phyloP scores from a whole-genome alignment of 2,797 vertebrate genomes.

The Pantherophis alleghaniensis region DNA sequence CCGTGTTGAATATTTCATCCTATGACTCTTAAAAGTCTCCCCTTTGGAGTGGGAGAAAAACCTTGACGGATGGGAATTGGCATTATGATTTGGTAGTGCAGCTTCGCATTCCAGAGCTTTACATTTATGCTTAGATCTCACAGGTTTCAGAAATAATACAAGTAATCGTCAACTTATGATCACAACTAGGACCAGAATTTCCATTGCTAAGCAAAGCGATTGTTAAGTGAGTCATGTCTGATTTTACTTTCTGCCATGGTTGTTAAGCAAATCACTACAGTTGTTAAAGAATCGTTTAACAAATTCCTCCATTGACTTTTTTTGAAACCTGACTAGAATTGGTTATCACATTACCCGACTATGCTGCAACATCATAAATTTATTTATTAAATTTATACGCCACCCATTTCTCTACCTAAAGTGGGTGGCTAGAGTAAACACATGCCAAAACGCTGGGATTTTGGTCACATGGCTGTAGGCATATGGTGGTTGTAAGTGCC shows the following conservation, averaged over 20 bases:
- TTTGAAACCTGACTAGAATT: neutral
- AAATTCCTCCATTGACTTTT: neutral
- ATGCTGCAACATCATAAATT: neutral
- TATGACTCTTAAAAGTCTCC: neutral
- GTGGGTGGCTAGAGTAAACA: neutral
- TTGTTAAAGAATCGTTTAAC: neutral
- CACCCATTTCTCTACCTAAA: neutral
- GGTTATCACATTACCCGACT: neutral
- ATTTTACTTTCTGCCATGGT: neutral
- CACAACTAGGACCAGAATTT: neutral
- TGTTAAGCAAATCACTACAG: neutral
- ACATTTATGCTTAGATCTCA: neutral
- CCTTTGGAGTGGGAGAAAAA: rapidly evolving
- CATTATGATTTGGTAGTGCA: neutral
- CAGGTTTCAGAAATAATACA: neutral
- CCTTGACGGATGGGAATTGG: neutral
- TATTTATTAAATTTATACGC: neutral
- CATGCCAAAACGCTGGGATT: neutral
- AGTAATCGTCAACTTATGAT: neutral
- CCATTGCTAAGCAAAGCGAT: neutral
- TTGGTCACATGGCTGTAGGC: neutral
- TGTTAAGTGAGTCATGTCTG: neutral
- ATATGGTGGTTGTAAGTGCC: neutral
- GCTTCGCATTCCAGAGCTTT: neutral
- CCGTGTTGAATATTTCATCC: neutral